Evolutionary conservation across 2,797 vertebrate genomes (phyloP).

Genomic region (Champsocephalus esox): DNA sequence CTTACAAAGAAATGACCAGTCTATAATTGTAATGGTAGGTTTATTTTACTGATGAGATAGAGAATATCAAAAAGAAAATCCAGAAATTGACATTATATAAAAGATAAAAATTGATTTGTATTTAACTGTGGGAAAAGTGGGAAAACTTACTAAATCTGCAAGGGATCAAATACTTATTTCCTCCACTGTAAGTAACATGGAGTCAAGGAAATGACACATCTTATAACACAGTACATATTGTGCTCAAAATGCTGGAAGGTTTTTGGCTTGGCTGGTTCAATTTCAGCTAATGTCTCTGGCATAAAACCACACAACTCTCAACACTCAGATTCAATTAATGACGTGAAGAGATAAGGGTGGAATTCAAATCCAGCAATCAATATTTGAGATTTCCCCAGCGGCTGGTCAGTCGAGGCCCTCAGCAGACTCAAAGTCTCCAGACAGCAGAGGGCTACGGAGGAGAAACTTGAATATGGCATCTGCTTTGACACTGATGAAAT

Average conservation of each 20-base stretch:
- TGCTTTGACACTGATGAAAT: conserved; percentile 82
- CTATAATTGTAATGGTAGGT: too few species aligned
- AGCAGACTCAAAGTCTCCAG: conserved; percentile 65
- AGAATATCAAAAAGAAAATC: too few species aligned
- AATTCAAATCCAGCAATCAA: conserved; percentile 46
- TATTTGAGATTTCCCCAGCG: conserved; percentile 47
- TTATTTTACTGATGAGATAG: too few species aligned
- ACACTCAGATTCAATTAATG: conserved; percentile 41
- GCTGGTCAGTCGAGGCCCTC: conserved; percentile 58
- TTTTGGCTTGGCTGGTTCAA: conserved; percentile 1
- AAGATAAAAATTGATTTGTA: too few species aligned
- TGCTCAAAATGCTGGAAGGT: not conserved
- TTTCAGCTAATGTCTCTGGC: not conserved
- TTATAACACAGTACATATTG: not conserved
- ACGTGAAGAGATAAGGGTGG: conserved; percentile 28
- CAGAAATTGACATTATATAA: too few species aligned
- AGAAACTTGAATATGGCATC: conserved; percentile 73
- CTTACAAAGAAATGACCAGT: too few species aligned
- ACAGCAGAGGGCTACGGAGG: conserved; percentile 66
- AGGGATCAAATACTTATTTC: not conserved
- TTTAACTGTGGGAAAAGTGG: too few species aligned
- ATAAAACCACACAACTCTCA: conserved; percentile 14
- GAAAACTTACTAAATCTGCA: too few species aligned
- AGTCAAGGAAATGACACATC: conserved; percentile 10
- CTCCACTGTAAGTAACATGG: not conserved